Evolutionary conservation across 2,888 invertebrate species (phyloP).

Genomic region (Brachyptera risi): DNA sequence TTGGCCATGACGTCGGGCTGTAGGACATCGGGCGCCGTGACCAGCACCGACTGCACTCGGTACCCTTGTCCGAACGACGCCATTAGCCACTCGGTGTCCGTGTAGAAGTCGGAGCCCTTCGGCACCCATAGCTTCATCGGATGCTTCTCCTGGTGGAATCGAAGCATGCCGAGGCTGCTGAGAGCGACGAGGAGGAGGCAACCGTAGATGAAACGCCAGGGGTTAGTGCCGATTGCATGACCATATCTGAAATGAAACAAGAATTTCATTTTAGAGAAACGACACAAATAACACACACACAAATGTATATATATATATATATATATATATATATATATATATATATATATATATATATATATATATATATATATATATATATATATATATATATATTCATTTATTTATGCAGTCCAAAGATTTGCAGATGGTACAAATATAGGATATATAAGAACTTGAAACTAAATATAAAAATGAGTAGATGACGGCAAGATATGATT

Average conservation of each 20-base stretch:
- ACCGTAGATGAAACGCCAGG: constrained; percentile 56
- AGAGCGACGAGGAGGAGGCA: constrained; percentile 54
- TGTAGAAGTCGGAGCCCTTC: constrained; percentile 62
- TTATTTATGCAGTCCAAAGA: no score
- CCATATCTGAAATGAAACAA: constrained; percentile 55
- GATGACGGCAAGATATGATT: no score
- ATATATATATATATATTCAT: no score
- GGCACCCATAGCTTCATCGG: constrained; percentile 75
- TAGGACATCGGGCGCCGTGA: constrained; percentile 64
- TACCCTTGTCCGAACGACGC: constrained; percentile 60
- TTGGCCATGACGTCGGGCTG: constrained; percentile 54
- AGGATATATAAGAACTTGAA: no score
- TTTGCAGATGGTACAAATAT: no score
- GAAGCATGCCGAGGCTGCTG: constrained; percentile 58
- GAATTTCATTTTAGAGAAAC: no score
- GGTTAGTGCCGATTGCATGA: constrained; percentile 54
- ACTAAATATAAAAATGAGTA: no score
- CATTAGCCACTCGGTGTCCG: constrained; percentile 69
- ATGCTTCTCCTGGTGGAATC: constrained; percentile 68
- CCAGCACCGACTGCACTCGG: constrained; percentile 57
- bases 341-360: no score
- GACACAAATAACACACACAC: no score
- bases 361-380: no score
- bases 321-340: no score
- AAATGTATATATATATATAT: no score